A percentile compares a stretch with the other conserved stretches of the same genome.
These are phyloP conservation scores for Paratrypauchen microcephalus DNA, from an alignment of 2,797 vertebrate genomes.

Conservation along the genomic window DNA sequence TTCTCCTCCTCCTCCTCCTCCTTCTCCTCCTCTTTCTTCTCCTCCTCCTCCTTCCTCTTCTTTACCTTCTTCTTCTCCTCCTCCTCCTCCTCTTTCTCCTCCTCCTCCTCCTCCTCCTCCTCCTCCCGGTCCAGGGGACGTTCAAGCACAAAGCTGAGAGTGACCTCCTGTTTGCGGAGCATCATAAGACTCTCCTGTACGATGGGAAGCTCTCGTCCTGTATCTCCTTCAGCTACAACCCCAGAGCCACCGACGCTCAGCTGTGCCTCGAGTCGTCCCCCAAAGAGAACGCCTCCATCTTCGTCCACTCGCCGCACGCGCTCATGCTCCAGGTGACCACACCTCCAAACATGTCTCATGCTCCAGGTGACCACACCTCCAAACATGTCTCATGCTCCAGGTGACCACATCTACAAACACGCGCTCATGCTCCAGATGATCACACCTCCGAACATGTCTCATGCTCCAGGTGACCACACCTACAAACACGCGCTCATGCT, in stretches of 20 bases:
- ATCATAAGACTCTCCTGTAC: conserved; percentile 93
- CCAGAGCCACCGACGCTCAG: conserved; percentile 95
- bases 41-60: too few species aligned
- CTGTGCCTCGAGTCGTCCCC: conserved; percentile 98
- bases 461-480: too few species aligned
- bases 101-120: not conserved
- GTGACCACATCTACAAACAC: too few species aligned
- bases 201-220: conserved; percentile 93
- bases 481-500: too few species aligned
- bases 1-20: too few species aligned
- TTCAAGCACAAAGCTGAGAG: conserved; percentile 99
- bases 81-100: not conserved
- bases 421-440: too few species aligned
- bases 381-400: too few species aligned
- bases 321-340: conserved; percentile 96
- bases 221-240: conserved; percentile 95
- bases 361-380: too few species aligned
- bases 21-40: too few species aligned
- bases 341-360: too few species aligned
- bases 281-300: conserved; percentile 96
- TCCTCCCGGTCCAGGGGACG: conserved; percentile 82
- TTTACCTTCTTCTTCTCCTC: too few species aligned
- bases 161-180: conserved; percentile 92
- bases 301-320: conserved; percentile 96
- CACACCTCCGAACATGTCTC: too few species aligned